Conservation (phyloP, 1,140 invertebrate species). For the Colletes gigas region DNA sequence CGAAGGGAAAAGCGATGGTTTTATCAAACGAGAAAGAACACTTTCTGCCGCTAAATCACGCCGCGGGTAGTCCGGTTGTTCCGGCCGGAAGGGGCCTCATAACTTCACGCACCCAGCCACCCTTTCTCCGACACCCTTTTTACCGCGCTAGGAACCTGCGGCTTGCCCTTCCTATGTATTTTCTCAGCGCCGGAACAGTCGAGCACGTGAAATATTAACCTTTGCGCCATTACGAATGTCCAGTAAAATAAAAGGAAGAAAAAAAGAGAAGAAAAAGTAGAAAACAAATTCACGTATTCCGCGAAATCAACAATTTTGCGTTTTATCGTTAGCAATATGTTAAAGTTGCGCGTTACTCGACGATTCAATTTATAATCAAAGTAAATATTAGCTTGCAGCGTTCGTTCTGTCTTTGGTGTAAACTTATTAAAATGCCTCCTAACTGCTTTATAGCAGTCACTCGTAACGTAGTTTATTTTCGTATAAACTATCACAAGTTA, state of each 20-base stretch:
- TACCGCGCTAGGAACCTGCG: slow-evolving; percentile 57
- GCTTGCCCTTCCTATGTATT: slow-evolving; percentile 66
- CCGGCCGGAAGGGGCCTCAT: slow-evolving; percentile 72
- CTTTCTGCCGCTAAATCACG: slow-evolving; percentile 70
- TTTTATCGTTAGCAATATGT: background rate
- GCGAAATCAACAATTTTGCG: background rate
- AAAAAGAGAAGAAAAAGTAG: slow-evolving; percentile 5
- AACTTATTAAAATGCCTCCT: no score
- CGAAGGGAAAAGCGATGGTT: slow-evolving; percentile 60
- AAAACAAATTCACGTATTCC: slow-evolving; percentile 33
- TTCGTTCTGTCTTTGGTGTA: no score
- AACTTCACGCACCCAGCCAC: slow-evolving; percentile 68
- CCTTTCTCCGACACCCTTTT: slow-evolving; percentile 55
- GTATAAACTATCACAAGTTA: no score
- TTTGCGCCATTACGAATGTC: slow-evolving; percentile 62
- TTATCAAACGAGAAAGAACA: slow-evolving; percentile 71
- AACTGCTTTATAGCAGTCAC: no score
- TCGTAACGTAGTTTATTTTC: no score
- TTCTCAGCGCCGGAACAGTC: slow-evolving; percentile 72
- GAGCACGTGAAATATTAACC: slow-evolving; percentile 73
- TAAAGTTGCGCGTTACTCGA: no score
- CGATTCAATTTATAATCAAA: no score
- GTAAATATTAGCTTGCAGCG: no score
- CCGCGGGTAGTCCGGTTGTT: slow-evolving; percentile 69
- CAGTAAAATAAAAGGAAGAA: slow-evolving; percentile 16